Conservation (phyloP, 2,797 vertebrate genomes). For the Bradypodion ventrale region DNA sequence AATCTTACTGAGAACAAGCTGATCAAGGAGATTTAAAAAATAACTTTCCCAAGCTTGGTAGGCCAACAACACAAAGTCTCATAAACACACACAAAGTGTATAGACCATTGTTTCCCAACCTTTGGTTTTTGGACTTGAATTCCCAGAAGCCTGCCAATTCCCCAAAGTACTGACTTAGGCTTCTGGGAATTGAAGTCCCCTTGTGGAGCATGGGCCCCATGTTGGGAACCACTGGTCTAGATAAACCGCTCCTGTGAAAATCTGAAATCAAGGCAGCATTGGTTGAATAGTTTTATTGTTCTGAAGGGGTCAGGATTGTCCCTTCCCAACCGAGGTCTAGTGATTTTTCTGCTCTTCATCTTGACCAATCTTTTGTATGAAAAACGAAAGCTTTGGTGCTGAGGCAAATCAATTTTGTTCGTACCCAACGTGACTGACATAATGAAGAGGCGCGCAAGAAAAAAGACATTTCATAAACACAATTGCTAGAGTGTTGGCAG, state of each 20-base stretch:
- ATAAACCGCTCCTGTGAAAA: slow-evolving; percentile 37
- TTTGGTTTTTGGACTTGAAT: too few relatives aligned
- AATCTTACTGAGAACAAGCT: too few relatives aligned
- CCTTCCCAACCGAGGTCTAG: slow-evolving; percentile 22
- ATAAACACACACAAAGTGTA: too few relatives aligned
- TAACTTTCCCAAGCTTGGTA: neutral
- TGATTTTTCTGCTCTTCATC: slow-evolving; percentile 61
- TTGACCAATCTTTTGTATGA: slow-evolving; percentile 37
- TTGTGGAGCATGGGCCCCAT: too few relatives aligned
- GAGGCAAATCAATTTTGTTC: slow-evolving; percentile 33
- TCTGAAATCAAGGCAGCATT: slow-evolving; percentile 20
- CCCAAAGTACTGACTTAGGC: too few relatives aligned
- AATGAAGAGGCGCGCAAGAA: slow-evolving; percentile 68
- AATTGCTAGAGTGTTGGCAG: slow-evolving; percentile 65
- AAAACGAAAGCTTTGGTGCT: slow-evolving; percentile 32
- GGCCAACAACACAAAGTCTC: neutral
- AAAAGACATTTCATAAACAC: slow-evolving; percentile 77
- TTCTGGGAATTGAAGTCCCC: too few relatives aligned
- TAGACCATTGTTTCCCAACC: too few relatives aligned
- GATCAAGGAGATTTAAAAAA: too few relatives aligned
- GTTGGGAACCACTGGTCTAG: too few relatives aligned
- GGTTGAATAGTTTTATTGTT: slow-evolving; percentile 14
- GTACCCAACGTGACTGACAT: slow-evolving; percentile 54
- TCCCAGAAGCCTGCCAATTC: too few relatives aligned
- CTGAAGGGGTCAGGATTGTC: neutral